Conservation (phyloP, 2,888 invertebrate genomes). For the Apodemia zela region DNA sequence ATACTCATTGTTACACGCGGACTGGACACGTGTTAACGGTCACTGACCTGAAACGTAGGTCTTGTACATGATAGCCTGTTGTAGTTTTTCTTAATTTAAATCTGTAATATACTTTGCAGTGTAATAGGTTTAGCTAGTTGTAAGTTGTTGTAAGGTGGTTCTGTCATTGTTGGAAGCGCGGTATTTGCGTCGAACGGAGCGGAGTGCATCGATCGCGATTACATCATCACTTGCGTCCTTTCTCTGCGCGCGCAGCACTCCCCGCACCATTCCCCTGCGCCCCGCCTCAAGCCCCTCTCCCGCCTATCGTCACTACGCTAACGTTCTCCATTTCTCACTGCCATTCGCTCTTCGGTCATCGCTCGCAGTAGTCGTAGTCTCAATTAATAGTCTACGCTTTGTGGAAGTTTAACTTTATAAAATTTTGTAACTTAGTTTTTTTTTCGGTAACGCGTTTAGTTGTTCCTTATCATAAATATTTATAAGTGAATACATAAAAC, state of each 20-base stretch:
- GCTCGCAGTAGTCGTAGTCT: slow-evolving; percentile 52
- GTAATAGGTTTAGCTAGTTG: slow-evolving; percentile 10
- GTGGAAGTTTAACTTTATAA: slow-evolving; percentile 48
- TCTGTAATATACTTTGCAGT: slow-evolving; percentile 17
- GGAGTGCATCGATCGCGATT: slow-evolving; percentile 77
- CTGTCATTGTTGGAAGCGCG: slow-evolving; percentile 33
- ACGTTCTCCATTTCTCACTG: slow-evolving; percentile 55
- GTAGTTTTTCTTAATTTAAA: slow-evolving; percentile 24
- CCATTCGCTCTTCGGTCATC: slow-evolving; percentile 72
- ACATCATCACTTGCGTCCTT: slow-evolving; percentile 76
- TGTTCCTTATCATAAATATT: slow-evolving; percentile 34
- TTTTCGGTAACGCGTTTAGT: slow-evolving; percentile 38
- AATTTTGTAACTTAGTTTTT: slow-evolving; percentile 45
- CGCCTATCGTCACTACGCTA: slow-evolving; percentile 46
- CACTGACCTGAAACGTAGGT: slow-evolving; percentile 48
- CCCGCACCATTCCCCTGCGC: slow-evolving; percentile 40
- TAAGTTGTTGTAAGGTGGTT: slow-evolving; percentile 27
- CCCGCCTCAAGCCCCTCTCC: slow-evolving; percentile 49
- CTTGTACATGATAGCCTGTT: slow-evolving; percentile 19
- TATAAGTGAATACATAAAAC: slow-evolving; percentile 45
- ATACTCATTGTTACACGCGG: slow-evolving; percentile 43
- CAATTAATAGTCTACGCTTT: slow-evolving; percentile 34
- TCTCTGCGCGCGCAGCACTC: slow-evolving; percentile 74
- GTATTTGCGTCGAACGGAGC: slow-evolving; percentile 45
- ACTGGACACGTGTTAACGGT: slow-evolving; percentile 53